Evolutionary conservation across 2,113 vertebrate genomes (phyloP).

Genomic region (Bufo bufo): DNA sequence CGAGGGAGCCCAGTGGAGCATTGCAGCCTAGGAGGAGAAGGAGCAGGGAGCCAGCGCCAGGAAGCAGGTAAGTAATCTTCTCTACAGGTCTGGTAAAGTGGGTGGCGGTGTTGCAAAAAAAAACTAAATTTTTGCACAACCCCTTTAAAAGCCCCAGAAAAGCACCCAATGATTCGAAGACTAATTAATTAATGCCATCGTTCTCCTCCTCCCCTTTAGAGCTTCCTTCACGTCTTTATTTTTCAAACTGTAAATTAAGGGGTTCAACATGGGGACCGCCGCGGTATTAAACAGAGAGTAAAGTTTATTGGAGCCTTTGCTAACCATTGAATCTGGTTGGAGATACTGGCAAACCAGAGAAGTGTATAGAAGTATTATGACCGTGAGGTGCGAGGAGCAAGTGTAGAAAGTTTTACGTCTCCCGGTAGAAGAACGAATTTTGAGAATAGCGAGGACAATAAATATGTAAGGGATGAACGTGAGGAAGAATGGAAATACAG

Average conservation of each 20-base stretch:
- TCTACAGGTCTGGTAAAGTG: too few relatives aligned
- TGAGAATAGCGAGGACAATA: background rate
- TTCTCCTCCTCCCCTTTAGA: background rate
- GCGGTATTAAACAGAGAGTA: slow-evolving; percentile 43
- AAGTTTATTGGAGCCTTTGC: background rate
- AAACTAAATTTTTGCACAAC: too few relatives aligned
- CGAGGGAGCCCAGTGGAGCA: too few relatives aligned
- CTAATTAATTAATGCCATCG: background rate
- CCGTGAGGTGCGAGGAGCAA: slow-evolving; percentile 36
- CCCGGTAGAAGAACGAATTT: background rate
- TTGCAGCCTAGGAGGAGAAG: too few relatives aligned
- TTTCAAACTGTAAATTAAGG: slow-evolving; percentile 57
- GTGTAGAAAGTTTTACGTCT: slow-evolving; percentile 18
- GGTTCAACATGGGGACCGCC: slow-evolving; percentile 58
- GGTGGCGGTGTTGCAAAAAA: too few relatives aligned
- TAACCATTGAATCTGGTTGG: background rate
- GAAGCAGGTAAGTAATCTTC: too few relatives aligned
- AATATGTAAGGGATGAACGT: background rate
- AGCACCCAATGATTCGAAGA: too few relatives aligned
- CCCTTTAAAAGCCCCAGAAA: too few relatives aligned
- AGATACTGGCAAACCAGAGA: background rate
- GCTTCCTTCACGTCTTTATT: slow-evolving; percentile 2
- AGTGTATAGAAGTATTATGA: slow-evolving; percentile 1
- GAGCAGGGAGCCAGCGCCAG: too few relatives aligned
- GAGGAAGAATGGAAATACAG: background rate